phyloP scores from a whole-genome alignment of 2,113 vertebrate species.

The Benitochromis conjunctus region DNA sequence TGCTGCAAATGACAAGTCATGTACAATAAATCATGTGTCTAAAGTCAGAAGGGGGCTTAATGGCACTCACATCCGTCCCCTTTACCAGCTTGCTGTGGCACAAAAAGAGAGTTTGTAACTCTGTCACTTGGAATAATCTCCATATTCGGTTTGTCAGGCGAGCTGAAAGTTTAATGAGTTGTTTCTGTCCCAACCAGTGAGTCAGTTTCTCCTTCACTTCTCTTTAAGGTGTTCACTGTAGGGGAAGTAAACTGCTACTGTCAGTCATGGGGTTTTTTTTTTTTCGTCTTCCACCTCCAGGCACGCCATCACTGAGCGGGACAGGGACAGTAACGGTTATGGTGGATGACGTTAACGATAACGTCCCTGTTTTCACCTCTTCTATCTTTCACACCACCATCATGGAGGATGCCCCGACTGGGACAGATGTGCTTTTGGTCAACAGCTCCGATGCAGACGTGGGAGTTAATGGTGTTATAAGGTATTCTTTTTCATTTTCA shows the following conservation, averaged over 20 bases:
- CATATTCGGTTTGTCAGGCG: neutral
- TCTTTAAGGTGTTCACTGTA: neutral
- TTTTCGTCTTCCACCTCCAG: slow-evolving; percentile 50
- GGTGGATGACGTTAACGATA: slow-evolving; percentile 94
- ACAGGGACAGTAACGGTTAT: slow-evolving; percentile 86
- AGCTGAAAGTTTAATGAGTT: neutral
- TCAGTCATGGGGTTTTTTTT: neutral
- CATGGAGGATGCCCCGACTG: slow-evolving; percentile 87
- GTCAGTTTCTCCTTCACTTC: neutral
- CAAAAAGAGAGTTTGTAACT: neutral
- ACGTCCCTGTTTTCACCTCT: slow-evolving; percentile 83
- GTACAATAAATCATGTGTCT: neutral
- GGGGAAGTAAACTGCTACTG: neutral
- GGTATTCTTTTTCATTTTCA: slow-evolving; percentile 67
- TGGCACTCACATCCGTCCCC: neutral
- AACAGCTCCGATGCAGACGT: slow-evolving; percentile 89
- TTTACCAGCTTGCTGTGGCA: neutral
- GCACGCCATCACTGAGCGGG: slow-evolving; percentile 87
- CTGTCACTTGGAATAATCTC: neutral
- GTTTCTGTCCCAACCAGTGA: neutral
- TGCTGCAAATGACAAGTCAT: slow-evolving; percentile 13
- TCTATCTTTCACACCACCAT: slow-evolving; percentile 82
- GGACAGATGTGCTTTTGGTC: slow-evolving; percentile 89
- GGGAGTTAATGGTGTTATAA: slow-evolving; percentile 87
- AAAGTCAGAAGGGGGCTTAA: neutral